Base-by-base conservation (phyloP, 1,140 invertebrate species). In the Meteorus sp. region DNA sequence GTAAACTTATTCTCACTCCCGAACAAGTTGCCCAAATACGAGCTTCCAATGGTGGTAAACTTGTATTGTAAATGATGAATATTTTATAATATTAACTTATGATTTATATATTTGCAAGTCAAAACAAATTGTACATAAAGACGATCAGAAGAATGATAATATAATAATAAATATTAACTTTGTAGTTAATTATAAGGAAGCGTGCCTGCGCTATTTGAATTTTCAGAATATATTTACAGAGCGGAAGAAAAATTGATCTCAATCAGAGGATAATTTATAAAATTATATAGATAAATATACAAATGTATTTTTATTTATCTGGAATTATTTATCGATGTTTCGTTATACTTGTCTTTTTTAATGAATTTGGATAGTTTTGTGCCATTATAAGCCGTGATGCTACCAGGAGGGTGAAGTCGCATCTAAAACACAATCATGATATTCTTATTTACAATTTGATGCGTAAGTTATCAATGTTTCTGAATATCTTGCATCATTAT, bases 331-430 rank as follows among this genome's bases (percentile, higher is more conserved):
- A 67, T 2, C 59, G 45, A n/a, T 62, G 25, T 20, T 61, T 45
- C 19, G 79, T 67, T 56, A 3, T n/a, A n/a, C n/a, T 72, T 80
- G 37, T 83, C 78, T 44, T 76, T 69, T 44, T 76, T 64, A 51
- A 80, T 62, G 61, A 84, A 85, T 63, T 76, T 78, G 47, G 75
- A 73, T 17, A 84, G 64, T 53, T 80, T 72, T 15, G 75, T 70
- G 37, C 77, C 79, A 61, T 84, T 82, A 60, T 77, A 83, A 0
- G 82, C 79, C 27, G 74, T 73, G 61, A 85, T 81, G 53, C 81
- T 83, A 65, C 85, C 85, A n/a, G 85, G 85, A 17, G 85, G 85
- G 74, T 85, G 81, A 61, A 85, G 80, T 62, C 85, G 77, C 82
- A 85, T 86, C 85, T 87, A 77, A 63, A 80, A 81, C 73, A 74